A percentile compares a stretch with the other conserved stretches of the same genome.
These are phyloP conservation scores for Borostomias antarcticus DNA, from an alignment of 2,797 vertebrate genomes.

Conservation along the genomic window DNA sequence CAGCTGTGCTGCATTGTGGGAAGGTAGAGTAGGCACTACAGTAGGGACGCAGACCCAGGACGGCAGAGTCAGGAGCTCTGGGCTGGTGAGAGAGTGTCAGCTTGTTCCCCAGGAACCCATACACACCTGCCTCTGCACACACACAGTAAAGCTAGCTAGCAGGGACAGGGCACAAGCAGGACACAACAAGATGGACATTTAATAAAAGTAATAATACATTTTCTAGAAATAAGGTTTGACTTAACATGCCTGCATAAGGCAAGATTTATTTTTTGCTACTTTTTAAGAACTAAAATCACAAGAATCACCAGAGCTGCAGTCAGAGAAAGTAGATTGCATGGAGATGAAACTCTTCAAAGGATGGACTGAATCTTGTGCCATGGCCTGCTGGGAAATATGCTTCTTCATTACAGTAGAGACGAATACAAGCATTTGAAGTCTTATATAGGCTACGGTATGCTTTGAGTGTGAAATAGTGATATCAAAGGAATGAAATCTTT, in stretches of 20 bases:
- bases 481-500: constrained; percentile 50
- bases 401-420: constrained; percentile 10
- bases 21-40: constrained; percentile 19
- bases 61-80: constrained; percentile 42
- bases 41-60: constrained; percentile 36
- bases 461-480: constrained; percentile 35
- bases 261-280: neutral
- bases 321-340: neutral
- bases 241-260: no score
- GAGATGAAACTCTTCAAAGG: neutral
- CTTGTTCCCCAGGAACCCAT: no score
- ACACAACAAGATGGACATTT: no score
- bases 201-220: no score
- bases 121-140: no score
- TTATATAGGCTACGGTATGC: constrained; percentile 3
- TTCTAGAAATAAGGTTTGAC: no score
- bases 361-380: neutral
- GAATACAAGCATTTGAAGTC: constrained; percentile 24
- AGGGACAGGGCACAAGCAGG: neutral
- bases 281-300: neutral
- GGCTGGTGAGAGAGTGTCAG: constrained; percentile 39
- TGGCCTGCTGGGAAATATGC: constrained; percentile 15
- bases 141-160: constrained; percentile 45
- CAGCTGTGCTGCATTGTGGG: constrained; percentile 20
- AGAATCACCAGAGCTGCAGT: neutral